Evolutionary conservation across 2,797 vertebrate genomes (phyloP).

Genomic region (Dallia pectoralis): DNA sequence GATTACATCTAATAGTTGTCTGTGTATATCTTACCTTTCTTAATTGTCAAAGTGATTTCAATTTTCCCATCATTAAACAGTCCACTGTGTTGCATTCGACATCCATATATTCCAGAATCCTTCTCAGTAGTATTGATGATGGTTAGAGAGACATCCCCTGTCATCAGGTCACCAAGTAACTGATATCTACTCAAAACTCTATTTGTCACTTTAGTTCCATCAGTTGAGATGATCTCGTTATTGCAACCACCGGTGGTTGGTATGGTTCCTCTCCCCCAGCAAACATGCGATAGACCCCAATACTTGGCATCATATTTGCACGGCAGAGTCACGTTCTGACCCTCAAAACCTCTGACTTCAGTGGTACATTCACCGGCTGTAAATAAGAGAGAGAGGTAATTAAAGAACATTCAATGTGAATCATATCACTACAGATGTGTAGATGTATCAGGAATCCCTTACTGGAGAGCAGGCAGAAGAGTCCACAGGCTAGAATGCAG

Average conservation of each 20-base stretch:
- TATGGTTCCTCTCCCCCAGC: slow-evolving; percentile 74
- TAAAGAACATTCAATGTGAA: background rate
- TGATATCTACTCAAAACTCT: slow-evolving; percentile 57
- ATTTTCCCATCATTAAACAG: slow-evolving; percentile 67
- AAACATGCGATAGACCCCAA: slow-evolving; percentile 32
- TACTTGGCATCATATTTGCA: slow-evolving; percentile 60
- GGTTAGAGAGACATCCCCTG: slow-evolving; percentile 77
- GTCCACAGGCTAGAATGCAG: background rate
- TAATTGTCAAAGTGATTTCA: slow-evolving; percentile 51
- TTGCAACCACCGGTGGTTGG: background rate
- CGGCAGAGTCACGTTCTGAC: slow-evolving; percentile 65
- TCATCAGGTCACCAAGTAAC: slow-evolving; percentile 60
- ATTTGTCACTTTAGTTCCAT: slow-evolving; percentile 51
- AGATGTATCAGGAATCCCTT: background rate
- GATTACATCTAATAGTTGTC: background rate
- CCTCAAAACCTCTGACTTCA: slow-evolving; percentile 37
- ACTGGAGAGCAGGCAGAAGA: slow-evolving; percentile 36
- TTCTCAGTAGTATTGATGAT: slow-evolving; percentile 49
- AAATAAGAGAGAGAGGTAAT: slow-evolving; percentile 20
- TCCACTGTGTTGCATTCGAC: slow-evolving; percentile 72
- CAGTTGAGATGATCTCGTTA: slow-evolving; percentile 53
- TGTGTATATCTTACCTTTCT: slow-evolving; percentile 57
- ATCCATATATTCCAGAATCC: slow-evolving; percentile 80
- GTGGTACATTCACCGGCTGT: background rate
- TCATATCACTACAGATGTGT: background rate